Evolutionary conservation across 2,113 vertebrate species (phyloP), one percentile per base, ranked within the genome.

Genomic region (Psephotus haematonotus): DNA sequence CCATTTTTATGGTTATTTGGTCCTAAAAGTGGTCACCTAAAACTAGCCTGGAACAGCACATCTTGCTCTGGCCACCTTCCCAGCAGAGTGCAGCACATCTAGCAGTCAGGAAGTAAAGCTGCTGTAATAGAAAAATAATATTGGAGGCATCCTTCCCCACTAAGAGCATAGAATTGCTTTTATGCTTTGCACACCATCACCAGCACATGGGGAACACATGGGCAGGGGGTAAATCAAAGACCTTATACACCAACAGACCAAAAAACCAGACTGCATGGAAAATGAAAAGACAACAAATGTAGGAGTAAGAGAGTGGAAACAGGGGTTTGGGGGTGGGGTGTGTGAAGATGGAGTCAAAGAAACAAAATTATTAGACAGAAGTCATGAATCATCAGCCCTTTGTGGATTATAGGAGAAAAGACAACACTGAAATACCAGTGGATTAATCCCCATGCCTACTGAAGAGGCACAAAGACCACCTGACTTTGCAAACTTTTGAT

Each of bases 181-280:
- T 22, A 28, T 44, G 55, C 86, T 70, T 71, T 70, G 43, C 59
- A 55, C 43, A 63, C 15, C 28, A 43, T 20, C 41, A 64, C 8
- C 0, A 0, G 70, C 75, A 82, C 1, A 0, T 0, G 0, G 13
- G 39, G 57, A 86, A 28, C 1, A 4, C 31, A 60, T 41, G 43
- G 71, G 35, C 23, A 59, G 68, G 31, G 44, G 23, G 16, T 23
- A 87, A 72, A 65, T 65, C 46, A 65, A 57, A 69, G 31, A 71
- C 19, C 19, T 55, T 49, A 20, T 8, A 71, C 31, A 68, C 13
- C 50, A 81, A 8, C 4, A 2, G 64, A 81, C 60, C n/a, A 62
- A 86, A 80, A 37, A 23, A 74, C 13, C 25, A 68, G 80, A 82
- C 13, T 33, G 31, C 41, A 50, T 5, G 16, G 46, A 81, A 50